Evolutionary conservation across 1,140 invertebrate species (phyloP).

Genomic region (Drosophila repleta): DNA sequence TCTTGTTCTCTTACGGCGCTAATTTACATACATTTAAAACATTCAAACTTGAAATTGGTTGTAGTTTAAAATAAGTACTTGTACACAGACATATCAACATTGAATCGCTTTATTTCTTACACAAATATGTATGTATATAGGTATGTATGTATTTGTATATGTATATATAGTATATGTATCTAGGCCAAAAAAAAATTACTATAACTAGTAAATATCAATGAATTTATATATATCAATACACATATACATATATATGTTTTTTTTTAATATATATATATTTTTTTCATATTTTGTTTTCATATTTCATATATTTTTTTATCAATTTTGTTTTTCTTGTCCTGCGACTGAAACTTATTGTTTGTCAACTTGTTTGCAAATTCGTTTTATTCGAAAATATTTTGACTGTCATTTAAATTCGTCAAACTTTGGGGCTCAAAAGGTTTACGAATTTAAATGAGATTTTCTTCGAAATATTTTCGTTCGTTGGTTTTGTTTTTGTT

Average conservation of each 20-base stretch:
- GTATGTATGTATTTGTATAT: constrained; percentile 3
- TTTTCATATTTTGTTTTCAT: too few species aligned
- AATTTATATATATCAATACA: constrained; percentile 4
- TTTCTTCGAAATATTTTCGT: constrained; percentile 29
- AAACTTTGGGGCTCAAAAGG: constrained; percentile 78
- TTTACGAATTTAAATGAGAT: constrained; percentile 79
- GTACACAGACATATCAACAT: constrained; percentile 64
- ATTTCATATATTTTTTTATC: too few species aligned
- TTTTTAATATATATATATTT: too few species aligned
- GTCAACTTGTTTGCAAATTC: constrained; percentile 48
- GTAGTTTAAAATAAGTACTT: constrained; percentile 42
- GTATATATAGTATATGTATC: constrained; percentile 1
- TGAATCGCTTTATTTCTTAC: constrained; percentile 33
- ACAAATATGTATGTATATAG: constrained; percentile 4
- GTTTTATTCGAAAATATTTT: constrained; percentile 30
- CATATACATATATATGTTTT: constrained; percentile 12
- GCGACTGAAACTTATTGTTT: constrained; percentile 25
- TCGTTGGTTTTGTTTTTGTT: constrained; percentile 4
- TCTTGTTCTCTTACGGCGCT: constrained; percentile 33
- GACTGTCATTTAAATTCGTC: constrained; percentile 71
- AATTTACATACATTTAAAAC: constrained; percentile 47
- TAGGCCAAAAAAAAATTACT: constrained; percentile 18
- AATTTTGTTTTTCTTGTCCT: neutral
- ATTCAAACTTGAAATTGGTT: constrained; percentile 51
- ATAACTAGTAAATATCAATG: constrained; percentile 32